Evolutionary conservation across 2,888 invertebrate species (phyloP).

Genomic region (Carabus problematicus): DNA sequence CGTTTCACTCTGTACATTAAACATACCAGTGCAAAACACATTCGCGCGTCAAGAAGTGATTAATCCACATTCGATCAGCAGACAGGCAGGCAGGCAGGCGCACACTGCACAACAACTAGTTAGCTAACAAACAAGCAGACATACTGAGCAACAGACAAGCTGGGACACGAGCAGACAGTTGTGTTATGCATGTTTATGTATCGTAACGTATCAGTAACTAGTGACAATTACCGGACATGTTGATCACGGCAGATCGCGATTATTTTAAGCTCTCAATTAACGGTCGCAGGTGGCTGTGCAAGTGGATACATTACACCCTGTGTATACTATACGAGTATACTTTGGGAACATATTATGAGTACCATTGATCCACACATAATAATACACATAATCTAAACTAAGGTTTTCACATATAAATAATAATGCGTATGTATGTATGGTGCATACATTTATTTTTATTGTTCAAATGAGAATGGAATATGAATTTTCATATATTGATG

Average conservation of each 20-base stretch:
- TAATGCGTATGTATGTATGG: too few relatives aligned
- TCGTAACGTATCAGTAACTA: conserved; percentile 6
- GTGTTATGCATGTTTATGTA: too few relatives aligned
- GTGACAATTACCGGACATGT: conserved; percentile 6
- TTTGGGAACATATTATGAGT: background rate
- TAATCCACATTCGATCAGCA: conserved; percentile 21
- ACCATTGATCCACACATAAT: background rate
- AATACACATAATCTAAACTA: too few relatives aligned
- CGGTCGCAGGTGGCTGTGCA: conserved; percentile 5
- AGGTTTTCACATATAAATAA: background rate
- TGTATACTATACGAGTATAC: background rate
- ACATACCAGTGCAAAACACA: conserved; percentile 26
- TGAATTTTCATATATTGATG: too few relatives aligned
- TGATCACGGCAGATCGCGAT: background rate
- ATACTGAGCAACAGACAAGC: background rate
- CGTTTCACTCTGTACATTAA: conserved; percentile 28
- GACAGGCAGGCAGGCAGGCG: background rate
- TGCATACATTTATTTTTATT: too few relatives aligned
- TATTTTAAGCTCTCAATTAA: conserved; percentile 16
- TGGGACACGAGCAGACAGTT: too few relatives aligned
- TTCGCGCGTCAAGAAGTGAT: conserved; percentile 24
- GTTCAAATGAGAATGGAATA: too few relatives aligned
- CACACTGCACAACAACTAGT: too few relatives aligned
- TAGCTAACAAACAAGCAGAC: background rate
- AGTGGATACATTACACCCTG: background rate